Evolutionary conservation across 2,797 vertebrate species (phyloP).

Genomic region (Cyclura pinguis): DNA sequence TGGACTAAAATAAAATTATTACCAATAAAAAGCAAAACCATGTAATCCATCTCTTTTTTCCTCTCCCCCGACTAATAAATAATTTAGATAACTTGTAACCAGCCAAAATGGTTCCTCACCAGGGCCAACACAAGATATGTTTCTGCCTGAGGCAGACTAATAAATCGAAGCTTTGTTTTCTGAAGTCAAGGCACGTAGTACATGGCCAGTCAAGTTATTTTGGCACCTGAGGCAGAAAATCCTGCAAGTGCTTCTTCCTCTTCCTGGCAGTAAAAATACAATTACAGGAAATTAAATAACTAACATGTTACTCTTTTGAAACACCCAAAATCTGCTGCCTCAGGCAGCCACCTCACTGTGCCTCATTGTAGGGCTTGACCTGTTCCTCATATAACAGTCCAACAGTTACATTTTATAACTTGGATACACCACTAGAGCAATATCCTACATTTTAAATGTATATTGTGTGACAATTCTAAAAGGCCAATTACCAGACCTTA

Average conservation of each 20-base stretch:
- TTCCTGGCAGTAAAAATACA: background rate
- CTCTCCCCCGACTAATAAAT: too few species aligned
- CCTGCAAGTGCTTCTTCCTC: background rate
- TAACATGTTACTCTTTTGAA: background rate
- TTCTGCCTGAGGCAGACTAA: background rate
- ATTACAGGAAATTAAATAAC: background rate
- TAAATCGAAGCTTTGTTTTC: background rate
- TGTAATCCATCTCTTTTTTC: background rate
- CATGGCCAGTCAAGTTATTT: background rate
- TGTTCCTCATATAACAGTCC: background rate
- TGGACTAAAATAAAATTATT: too few species aligned
- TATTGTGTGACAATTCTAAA: background rate
- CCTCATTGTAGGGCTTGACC: background rate
- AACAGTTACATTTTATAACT: background rate
- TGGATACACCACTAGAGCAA: background rate
- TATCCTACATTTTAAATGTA: background rate
- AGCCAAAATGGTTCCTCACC: background rate
- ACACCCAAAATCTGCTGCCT: background rate
- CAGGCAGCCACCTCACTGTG: background rate
- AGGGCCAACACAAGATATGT: background rate
- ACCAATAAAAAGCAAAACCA: background rate
- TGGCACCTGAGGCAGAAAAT: background rate
- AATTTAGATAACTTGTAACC: background rate
- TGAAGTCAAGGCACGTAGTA: background rate
- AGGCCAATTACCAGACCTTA: background rate